These are phyloP conservation scores for Tapera naevia DNA, from an alignment of 2,797 vertebrate genomes.

Conservation along the genomic window DNA sequence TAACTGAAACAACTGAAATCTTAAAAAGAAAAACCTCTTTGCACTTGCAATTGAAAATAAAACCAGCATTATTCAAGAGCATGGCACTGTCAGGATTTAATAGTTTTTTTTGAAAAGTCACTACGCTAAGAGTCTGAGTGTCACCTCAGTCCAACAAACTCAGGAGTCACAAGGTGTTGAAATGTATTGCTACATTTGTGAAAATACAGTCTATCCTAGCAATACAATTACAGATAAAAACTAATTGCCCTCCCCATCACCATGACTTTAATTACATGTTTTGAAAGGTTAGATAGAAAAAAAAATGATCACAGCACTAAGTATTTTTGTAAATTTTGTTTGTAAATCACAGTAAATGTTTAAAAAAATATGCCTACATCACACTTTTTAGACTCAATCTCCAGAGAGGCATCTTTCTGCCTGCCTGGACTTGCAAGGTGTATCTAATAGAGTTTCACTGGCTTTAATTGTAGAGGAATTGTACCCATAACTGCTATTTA, in stretches of 20 bases:
- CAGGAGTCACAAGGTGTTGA: neutral
- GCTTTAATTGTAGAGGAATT: neutral
- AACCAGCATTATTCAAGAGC: neutral
- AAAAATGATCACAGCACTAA: accelerated
- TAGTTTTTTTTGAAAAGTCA: neutral
- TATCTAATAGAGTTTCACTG: neutral
- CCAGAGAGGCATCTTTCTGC: neutral
- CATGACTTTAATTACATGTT: neutral
- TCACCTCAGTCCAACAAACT: neutral
- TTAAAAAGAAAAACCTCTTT: neutral
- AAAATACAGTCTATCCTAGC: neutral
- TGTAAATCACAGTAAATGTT: neutral
- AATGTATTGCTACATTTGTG: neutral
- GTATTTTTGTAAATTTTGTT: neutral
- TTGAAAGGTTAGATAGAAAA: neutral
- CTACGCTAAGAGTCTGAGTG: neutral
- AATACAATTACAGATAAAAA: neutral
- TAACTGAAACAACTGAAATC: neutral
- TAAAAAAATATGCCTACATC: neutral
- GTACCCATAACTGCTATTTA: neutral
- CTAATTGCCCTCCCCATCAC: neutral
- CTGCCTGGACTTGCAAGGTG: neutral
- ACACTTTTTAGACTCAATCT: neutral
- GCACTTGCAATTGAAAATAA: neutral
- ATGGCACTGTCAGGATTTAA: neutral